Evolutionary conservation across 2,797 vertebrate species (phyloP).

Genomic region (Petrocephalus sullivani): DNA sequence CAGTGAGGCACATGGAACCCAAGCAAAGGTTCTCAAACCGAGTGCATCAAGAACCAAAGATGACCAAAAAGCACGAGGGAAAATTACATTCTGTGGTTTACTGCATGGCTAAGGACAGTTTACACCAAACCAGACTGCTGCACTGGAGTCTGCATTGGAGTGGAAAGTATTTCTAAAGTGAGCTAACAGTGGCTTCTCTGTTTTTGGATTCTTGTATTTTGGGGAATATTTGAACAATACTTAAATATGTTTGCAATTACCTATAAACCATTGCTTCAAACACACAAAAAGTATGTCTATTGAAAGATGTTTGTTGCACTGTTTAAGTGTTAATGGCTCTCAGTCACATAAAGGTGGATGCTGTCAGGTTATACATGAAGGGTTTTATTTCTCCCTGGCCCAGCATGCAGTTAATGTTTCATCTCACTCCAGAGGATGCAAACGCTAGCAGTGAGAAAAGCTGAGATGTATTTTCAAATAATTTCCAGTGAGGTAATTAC

Average conservation of each 20-base stretch:
- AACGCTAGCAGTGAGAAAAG: conserved; percentile 41
- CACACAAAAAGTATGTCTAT: not conserved
- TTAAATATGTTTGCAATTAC: not conserved
- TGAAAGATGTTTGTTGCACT: not conserved
- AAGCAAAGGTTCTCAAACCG: not conserved
- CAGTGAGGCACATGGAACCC: not conserved
- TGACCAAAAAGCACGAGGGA: not conserved
- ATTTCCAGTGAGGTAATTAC: conserved; percentile 74
- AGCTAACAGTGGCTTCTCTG: not conserved
- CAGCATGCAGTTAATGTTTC: not conserved
- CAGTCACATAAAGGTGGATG: not conserved
- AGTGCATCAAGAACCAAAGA: not conserved
- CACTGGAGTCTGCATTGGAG: not conserved
- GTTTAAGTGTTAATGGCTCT: not conserved
- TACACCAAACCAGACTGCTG: not conserved
- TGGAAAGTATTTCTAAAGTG: not conserved
- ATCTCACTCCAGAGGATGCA: conserved; percentile 36
- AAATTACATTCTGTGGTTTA: not conserved
- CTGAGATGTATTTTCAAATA: conserved; percentile 55
- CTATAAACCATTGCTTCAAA: not conserved
- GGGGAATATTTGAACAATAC: not conserved
- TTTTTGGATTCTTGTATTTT: not conserved
- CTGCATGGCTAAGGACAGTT: not conserved
- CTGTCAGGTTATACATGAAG: not conserved
- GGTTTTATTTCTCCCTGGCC: not conserved